These are phyloP conservation scores for Serrognathus titanus DNA, from an alignment of 2,888 invertebrate genomes.

Conservation along the genomic window DNA sequence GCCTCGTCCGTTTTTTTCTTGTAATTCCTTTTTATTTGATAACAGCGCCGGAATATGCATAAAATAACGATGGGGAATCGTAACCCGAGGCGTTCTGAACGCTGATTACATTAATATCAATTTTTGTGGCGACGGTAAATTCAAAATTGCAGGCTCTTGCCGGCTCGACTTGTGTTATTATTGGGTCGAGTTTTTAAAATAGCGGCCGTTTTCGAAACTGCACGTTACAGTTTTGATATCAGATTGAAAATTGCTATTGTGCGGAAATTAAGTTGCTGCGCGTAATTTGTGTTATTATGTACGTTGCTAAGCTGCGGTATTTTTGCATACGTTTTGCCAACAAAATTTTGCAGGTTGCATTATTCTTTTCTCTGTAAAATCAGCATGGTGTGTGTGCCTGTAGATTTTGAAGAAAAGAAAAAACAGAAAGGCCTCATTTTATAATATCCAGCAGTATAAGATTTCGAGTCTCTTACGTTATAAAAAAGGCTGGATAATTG, in stretches of 20 bases:
- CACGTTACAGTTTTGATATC: conserved; percentile 45
- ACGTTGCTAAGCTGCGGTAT: conserved; percentile 6
- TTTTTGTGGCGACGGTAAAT: conserved; percentile 44
- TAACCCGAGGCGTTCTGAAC: conserved; percentile 14
- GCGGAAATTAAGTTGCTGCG: conserved; percentile 47
- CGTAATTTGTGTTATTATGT: conserved; percentile 45
- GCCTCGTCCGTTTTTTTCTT: neutral
- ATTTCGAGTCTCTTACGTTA: too few species aligned
- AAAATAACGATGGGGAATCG: conserved; percentile 17
- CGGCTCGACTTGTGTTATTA: conserved; percentile 12
- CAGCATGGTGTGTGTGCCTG: too few species aligned
- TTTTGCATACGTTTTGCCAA: conserved; percentile 1
- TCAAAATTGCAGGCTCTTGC: conserved; percentile 44
- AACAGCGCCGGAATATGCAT: conserved; percentile 6
- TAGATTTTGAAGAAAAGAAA: too few species aligned
- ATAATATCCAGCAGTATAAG: too few species aligned
- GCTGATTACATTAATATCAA: conserved; percentile 49
- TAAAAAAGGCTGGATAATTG: too few species aligned
- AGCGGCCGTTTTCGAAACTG: conserved; percentile 10
- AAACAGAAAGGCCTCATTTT: too few species aligned
- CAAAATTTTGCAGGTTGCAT: neutral
- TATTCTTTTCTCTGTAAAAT: too few species aligned
- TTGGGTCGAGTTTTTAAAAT: conserved; percentile 21
- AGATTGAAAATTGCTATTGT: conserved; percentile 51
- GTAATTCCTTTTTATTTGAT: conserved; percentile 1